phyloP scores from a whole-genome alignment of 2,113 vertebrate species.

The Alosa alosa region DNA sequence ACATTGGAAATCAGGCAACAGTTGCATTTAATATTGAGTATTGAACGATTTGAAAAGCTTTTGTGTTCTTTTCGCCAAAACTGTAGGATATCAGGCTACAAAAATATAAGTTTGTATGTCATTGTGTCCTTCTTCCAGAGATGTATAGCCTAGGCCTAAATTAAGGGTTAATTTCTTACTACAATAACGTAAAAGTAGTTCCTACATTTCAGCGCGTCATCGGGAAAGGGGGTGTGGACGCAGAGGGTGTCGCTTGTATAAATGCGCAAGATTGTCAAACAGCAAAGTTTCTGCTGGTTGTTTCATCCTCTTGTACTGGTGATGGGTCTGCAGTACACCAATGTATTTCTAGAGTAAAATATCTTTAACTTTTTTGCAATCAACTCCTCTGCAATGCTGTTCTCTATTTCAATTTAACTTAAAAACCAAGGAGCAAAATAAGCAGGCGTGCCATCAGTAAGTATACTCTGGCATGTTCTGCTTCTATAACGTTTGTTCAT shows the following conservation, averaged over 20 bases:
- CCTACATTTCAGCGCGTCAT: slow-evolving; percentile 53
- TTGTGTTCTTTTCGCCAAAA: neutral
- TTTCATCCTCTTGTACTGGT: slow-evolving; percentile 49
- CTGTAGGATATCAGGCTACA: neutral
- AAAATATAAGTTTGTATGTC: neutral
- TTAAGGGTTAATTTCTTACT: slow-evolving; percentile 18
- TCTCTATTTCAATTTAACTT: neutral
- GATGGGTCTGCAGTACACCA: neutral
- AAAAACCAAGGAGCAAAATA: neutral
- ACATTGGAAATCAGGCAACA: no score
- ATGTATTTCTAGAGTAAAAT: neutral
- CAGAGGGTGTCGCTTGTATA: slow-evolving; percentile 65
- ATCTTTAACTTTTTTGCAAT: neutral
- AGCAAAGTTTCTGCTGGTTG: slow-evolving; percentile 68
- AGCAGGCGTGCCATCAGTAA: slow-evolving; percentile 46
- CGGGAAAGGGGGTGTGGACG: slow-evolving; percentile 64
- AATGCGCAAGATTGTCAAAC: slow-evolving; percentile 75
- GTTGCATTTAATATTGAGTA: neutral
- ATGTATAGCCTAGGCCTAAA: neutral
- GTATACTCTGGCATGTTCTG: slow-evolving; percentile 48
- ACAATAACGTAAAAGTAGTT: slow-evolving; percentile 67
- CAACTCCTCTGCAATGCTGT: neutral
- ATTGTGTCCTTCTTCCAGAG: neutral
- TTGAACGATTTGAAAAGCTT: neutral
- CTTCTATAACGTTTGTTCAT: slow-evolving; percentile 5